phyloP scores from a whole-genome alignment of 2,113 vertebrate genomes.

The Ceuthmochares aereus region DNA sequence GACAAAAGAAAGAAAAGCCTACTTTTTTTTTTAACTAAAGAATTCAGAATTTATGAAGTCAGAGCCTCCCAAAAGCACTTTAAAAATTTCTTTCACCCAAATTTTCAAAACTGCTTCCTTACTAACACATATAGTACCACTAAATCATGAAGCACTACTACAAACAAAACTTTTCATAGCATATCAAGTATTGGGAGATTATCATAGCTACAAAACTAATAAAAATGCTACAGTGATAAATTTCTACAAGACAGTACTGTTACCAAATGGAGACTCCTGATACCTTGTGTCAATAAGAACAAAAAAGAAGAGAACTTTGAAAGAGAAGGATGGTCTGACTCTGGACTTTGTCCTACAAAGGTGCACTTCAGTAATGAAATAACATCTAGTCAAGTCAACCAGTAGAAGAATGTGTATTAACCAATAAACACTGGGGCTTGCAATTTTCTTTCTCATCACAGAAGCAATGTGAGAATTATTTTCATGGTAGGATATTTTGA shows the following conservation, averaged over 20 bases:
- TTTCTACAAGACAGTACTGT: not conserved
- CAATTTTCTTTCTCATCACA: not conserved
- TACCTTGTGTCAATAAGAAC: not conserved
- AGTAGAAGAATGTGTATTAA: not conserved
- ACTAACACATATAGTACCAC: not conserved
- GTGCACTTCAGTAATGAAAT: not conserved
- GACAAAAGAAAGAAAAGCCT: rapidly evolving
- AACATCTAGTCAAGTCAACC: not conserved
- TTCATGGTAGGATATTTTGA: not conserved
- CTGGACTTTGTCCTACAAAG: not conserved
- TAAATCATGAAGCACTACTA: not conserved
- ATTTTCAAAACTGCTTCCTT: not conserved
- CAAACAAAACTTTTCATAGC: not conserved
- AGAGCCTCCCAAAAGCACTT: rapidly evolving
- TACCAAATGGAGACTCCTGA: not conserved
- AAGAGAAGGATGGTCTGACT: not conserved
- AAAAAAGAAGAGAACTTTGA: not conserved
- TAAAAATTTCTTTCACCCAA: not conserved
- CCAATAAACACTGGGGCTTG: not conserved
- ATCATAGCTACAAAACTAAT: not conserved
- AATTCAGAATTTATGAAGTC: not conserved
- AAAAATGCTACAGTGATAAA: not conserved
- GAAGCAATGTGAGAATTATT: not conserved
- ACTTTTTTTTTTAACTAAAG: not conserved
- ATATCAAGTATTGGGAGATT: not conserved